phyloP scores from a whole-genome alignment of 2,797 vertebrate genomes.

The Diglossa cyanea region DNA sequence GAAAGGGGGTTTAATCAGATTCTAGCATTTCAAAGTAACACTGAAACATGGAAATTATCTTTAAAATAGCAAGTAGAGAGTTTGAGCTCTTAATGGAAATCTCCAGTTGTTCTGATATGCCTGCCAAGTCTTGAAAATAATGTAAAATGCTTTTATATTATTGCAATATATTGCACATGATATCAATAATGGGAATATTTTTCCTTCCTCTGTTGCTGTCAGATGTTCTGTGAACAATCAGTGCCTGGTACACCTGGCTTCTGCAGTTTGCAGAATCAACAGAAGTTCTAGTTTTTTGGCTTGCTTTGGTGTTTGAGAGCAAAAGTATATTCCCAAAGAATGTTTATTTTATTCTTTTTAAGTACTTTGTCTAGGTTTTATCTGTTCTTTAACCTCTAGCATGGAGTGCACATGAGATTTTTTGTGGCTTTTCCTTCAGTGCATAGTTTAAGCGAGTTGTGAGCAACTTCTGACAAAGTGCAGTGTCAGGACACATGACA shows the following conservation, averaged over 20 bases:
- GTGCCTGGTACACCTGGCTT: neutral
- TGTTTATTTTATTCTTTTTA: neutral
- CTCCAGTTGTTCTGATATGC: neutral
- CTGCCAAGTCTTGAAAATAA: neutral
- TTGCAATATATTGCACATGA: neutral
- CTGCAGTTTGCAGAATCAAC: neutral
- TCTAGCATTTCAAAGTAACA: neutral
- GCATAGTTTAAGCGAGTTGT: neutral
- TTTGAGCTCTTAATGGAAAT: neutral
- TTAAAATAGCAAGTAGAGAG: neutral
- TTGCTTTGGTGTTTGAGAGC: neutral
- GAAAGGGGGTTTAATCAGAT: neutral
- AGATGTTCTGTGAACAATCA: neutral
- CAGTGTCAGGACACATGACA: neutral
- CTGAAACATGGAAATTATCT: neutral
- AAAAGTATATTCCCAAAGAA: neutral
- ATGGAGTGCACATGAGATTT: neutral
- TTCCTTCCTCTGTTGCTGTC: neutral
- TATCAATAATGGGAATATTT: neutral
- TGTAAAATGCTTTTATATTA: neutral
- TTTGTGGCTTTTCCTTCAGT: neutral
- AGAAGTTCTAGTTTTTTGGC: neutral
- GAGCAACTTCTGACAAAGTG: neutral
- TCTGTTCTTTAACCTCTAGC: neutral
- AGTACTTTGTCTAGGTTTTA: neutral